Base-by-base conservation (phyloP, 2,888 invertebrate genomes). In the Caenorhabditis uteleia region DNA sequence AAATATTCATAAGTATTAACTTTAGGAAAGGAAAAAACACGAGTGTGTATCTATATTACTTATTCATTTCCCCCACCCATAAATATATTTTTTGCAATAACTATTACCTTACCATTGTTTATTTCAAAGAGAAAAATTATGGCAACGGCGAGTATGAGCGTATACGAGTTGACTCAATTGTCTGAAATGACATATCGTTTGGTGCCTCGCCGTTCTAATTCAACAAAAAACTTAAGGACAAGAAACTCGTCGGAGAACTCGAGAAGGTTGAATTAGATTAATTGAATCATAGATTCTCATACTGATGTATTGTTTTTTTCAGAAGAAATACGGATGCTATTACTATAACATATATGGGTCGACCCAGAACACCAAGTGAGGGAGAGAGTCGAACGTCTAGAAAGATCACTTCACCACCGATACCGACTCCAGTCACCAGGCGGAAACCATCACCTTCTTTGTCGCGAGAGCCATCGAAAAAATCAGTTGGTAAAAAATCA, bases 321-420 rank as follows among this genome's bases (percentile, higher is more conserved):
- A 64, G 64, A 20, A 46, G 64, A 12, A 62, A 56, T 43, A 45
- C 42, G 21, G 57, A 58, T 21, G 26, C 56, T 18, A 48, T 64
- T 49, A 54, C 57, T n/a, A 64, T 64, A 39, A 49, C 58, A 14
- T 64, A 64, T 47, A 29, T 64, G 2, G 58, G 58, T 14, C 57
- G 64, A 0, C 64, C 64, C 0, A 47, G 64, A 14, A 64, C 64
- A 1, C 64, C 64, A 7, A 49, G 49, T 27, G 64, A 64, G 26
- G 20, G 20, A 8, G 31, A 29, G 31, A 10, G 51, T 50, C 6
- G 51, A 53, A 27, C 34, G n/a, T n/a, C n/a, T n/a, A n/a, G n/a
- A n/a, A n/a, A n/a, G n/a, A n/a, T n/a, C n/a, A 45, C 3, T 18
- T 36, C 20, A 34, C 26, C 26, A 29, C 39, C 5, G 29, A 43